Conservation (phyloP, 2,888 invertebrate genomes). For the Abrostola triplasia region DNA sequence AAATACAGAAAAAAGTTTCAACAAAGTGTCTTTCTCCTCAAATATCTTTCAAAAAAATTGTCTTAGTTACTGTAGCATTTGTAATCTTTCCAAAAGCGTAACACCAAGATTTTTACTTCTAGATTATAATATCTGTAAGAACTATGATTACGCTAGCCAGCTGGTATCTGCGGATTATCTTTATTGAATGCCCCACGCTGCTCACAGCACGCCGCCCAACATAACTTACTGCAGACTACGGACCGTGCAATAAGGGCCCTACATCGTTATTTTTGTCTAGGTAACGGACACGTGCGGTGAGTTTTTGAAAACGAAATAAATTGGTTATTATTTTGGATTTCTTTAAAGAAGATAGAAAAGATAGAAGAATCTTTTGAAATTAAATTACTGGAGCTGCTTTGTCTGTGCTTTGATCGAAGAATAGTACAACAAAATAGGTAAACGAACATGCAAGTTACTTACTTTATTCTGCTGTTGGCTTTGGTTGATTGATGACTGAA, state of each 20-base stretch:
- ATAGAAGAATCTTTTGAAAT: too few relatives aligned
- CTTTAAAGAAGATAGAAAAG: slow-evolving; percentile 18
- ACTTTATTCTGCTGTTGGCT: background rate
- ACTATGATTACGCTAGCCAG: slow-evolving; percentile 48
- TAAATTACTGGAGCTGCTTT: too few relatives aligned
- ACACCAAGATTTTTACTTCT: slow-evolving; percentile 26
- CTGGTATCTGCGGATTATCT: slow-evolving; percentile 79
- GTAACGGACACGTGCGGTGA: slow-evolving; percentile 37
- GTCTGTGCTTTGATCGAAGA: background rate
- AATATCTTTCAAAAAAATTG: background rate
- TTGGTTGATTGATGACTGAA: too few relatives aligned
- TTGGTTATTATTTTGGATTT: slow-evolving; percentile 28
- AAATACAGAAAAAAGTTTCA: too few relatives aligned
- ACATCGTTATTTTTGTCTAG: slow-evolving; percentile 55
- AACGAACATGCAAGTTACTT: background rate
- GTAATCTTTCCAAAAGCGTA: slow-evolving; percentile 11
- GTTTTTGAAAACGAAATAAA: slow-evolving; percentile 29
- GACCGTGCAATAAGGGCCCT: slow-evolving; percentile 48
- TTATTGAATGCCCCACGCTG: slow-evolving; percentile 86
- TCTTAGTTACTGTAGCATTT: background rate
- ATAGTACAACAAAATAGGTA: background rate
- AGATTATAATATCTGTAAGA: slow-evolving; percentile 34
- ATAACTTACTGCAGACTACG: slow-evolving; percentile 59
- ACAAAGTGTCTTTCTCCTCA: too few relatives aligned
- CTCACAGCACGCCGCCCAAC: slow-evolving; percentile 71